Evolutionary conservation across 2,113 vertebrate genomes (phyloP).

Genomic region (Mesoclemmys tuberculata): DNA sequence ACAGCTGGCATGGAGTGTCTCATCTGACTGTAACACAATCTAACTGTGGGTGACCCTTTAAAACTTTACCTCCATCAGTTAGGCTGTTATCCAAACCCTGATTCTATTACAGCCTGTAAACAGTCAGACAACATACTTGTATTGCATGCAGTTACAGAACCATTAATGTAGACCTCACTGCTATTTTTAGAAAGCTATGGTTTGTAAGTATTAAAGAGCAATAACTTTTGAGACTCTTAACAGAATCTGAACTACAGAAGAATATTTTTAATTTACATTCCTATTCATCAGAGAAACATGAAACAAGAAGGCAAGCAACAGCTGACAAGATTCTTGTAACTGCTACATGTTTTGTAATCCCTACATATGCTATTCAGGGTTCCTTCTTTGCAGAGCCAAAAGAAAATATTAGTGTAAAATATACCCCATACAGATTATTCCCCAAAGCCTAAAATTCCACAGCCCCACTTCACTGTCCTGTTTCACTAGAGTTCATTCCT

Average conservation of each 20-base stretch:
- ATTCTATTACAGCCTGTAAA: conserved; percentile 68
- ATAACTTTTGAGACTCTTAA: conserved; percentile 29
- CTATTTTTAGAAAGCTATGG: conserved; percentile 66
- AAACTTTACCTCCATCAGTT: conserved; percentile 52
- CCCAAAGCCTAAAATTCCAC: not conserved
- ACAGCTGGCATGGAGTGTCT: conserved; percentile 51
- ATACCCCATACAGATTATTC: not conserved
- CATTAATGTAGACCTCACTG: conserved; percentile 22
- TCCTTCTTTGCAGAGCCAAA: not conserved
- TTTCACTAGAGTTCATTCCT: not conserved
- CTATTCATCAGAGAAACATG: conserved; percentile 20
- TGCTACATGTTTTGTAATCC: not conserved
- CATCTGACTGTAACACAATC: conserved; percentile 47
- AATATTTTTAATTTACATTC: conserved; percentile 48
- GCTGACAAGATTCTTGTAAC: conserved; percentile 26
- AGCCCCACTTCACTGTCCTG: not conserved
- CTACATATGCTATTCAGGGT: not conserved
- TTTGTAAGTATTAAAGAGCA: conserved; percentile 20
- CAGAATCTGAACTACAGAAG: conserved; percentile 6
- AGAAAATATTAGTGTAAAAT: not conserved
- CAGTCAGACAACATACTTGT: conserved; percentile 44
- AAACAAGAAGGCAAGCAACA: conserved; percentile 25
- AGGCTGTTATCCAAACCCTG: conserved; percentile 52
- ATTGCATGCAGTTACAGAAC: conserved; percentile 57
- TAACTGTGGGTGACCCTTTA: conserved; percentile 32